Conservation (phyloP, 2,113 vertebrate species). For the Lanius collurio region DNA sequence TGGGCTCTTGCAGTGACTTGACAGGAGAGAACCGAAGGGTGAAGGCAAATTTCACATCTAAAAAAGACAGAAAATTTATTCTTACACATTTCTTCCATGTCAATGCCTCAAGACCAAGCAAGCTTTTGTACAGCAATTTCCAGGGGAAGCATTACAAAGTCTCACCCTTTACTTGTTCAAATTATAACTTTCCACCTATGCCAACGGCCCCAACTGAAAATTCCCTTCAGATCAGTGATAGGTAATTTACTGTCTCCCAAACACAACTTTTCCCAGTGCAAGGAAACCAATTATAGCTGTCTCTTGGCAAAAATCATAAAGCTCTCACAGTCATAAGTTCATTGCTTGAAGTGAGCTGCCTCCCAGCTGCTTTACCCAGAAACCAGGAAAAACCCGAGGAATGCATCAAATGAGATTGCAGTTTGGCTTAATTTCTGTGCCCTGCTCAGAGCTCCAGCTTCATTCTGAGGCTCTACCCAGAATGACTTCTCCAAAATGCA, state of each 20-base stretch:
- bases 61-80: background rate
- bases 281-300: background rate
- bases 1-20: background rate
- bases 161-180: background rate
- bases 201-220: background rate
- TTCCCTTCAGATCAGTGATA: background rate
- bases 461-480: background rate
- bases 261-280: background rate
- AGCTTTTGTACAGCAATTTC: background rate
- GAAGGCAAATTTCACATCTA: background rate
- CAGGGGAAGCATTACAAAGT: background rate
- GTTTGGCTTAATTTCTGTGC: background rate
- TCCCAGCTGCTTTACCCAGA: background rate
- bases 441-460: background rate
- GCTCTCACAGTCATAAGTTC: background rate
- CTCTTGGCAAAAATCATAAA: background rate
- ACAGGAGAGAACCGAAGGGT: background rate
- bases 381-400: background rate
- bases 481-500: background rate
- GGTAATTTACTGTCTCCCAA: background rate
- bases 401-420: accelerated
- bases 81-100: background rate
- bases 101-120: background rate
- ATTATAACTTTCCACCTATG: background rate
- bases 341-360: background rate